Base-by-base conservation (phyloP, 2,113 vertebrate genomes). In the Poicephalus meyeri region DNA sequence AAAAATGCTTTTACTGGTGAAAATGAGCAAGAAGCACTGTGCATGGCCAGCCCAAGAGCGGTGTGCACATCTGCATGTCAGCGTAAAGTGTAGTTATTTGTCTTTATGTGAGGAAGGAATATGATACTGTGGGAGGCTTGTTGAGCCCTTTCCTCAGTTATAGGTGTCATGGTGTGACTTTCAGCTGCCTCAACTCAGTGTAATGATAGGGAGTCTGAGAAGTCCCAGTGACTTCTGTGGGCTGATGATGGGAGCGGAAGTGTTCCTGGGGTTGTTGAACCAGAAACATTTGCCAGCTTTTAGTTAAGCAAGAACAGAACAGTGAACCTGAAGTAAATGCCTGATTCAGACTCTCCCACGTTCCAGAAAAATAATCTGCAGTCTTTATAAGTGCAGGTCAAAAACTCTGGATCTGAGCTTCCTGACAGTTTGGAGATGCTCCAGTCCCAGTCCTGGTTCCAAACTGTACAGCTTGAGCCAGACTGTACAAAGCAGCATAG, bases 151-250 rank as follows among this genome's bases (percentile, higher is more conserved):
- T 55, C 21, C 42, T 87, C 18, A 41, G 3, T 50, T 71, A 0
- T 10, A 4, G n/a, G 5, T 55, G 52, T 52, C 39, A 23, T 15
- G 23, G 21, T 53, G 16, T 89, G 65, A n/a, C 39, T 52, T 71
- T 53, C 18, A 26, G 49, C 25, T 82, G 25, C 53, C 23, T 69
- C 0, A 0, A 13, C 9, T 76, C 21, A 33, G 11, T 6, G 15
- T 55, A 70, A 24, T 24, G 37, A 42, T 33, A 25, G 2, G 10
- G 52, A 79, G 52, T 35, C 78, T 64, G 53, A 72, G 49, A 90
- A 93, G 33, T 53, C 35, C 18, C 35, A 23, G 33, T 78, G 46
- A 41, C 64, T 80, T 83, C 33, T 73, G 0, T 53, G 7, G 0
- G 31, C 28, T 88, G 31, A 31, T 39, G 50, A 63, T 42, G n/a